A percentile compares a stretch with the other conserved stretches of the same genome.
Conservation (phyloP, 2,113 vertebrate genomes). For the Regulus satrapa region DNA sequence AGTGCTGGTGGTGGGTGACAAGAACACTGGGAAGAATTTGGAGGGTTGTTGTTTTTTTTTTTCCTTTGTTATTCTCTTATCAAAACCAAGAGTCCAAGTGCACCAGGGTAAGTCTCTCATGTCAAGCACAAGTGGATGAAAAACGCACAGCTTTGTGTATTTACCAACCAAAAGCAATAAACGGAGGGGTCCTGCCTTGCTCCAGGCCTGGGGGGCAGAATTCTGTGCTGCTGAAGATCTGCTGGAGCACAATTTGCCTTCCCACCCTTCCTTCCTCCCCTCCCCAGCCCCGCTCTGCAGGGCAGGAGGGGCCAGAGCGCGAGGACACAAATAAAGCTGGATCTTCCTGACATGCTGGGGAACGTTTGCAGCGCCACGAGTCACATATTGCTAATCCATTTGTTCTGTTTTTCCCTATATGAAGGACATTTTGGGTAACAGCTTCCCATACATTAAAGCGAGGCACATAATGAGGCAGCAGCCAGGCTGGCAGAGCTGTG, state of each 20-base stretch:
- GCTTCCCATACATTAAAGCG: constrained; percentile 28
- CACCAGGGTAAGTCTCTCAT: neutral
- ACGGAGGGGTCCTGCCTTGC: neutral
- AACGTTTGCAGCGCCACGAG: constrained; percentile 13
- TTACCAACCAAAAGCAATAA: constrained; percentile 8
- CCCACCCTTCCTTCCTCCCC: neutral
- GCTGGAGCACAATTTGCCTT: fast-evolving
- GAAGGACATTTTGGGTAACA: constrained; percentile 12
- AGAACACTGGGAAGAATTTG: neutral
- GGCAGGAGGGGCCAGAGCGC: neutral
- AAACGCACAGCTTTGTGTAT: neutral
- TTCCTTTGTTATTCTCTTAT: neutral
- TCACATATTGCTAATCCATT: neutral
- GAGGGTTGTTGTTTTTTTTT: fast-evolving
- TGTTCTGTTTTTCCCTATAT: neutral
- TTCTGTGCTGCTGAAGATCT: neutral
- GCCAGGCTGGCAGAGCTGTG: neutral
- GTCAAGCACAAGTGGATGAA: neutral
- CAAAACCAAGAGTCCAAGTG: neutral
- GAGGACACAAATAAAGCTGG: neutral
- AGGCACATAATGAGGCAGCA: neutral
- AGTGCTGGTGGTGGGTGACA: neutral
- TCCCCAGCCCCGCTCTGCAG: neutral
- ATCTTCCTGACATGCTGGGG: neutral
- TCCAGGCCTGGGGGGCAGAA: neutral